Conservation (phyloP, 2,888 invertebrate genomes). For the Laothoe populi region DNA sequence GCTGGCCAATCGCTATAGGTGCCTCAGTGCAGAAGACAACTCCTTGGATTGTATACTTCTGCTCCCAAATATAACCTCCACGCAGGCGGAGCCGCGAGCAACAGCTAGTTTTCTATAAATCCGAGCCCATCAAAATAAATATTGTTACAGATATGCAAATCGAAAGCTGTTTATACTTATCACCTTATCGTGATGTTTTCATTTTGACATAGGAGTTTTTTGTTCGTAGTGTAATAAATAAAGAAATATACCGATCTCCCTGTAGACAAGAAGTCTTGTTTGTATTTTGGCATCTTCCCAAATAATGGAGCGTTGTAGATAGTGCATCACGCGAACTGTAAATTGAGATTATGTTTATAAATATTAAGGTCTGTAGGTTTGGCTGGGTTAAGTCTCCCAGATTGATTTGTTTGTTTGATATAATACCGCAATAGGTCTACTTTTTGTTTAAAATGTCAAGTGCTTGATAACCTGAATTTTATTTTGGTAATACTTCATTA, state of each 20-base stretch:
- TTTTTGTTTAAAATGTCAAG: too few relatives aligned
- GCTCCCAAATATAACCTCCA: too few relatives aligned
- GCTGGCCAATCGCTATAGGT: too few relatives aligned
- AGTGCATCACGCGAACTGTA: slow-evolving; percentile 54
- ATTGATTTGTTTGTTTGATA: too few relatives aligned
- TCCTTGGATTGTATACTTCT: too few relatives aligned
- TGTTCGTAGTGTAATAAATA: neutral
- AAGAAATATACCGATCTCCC: slow-evolving; percentile 54
- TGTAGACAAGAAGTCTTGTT: slow-evolving; percentile 52
- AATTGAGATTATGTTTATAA: slow-evolving; percentile 27
- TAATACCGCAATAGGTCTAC: too few relatives aligned
- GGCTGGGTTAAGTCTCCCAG: neutral
- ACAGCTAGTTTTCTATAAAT: neutral
- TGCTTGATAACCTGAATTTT: too few relatives aligned
- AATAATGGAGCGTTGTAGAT: slow-evolving; percentile 49
- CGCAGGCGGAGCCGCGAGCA: too few relatives aligned
- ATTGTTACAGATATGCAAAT: neutral
- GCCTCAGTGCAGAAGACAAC: too few relatives aligned
- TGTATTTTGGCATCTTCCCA: slow-evolving; percentile 63
- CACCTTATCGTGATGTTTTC: neutral
- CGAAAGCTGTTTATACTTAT: neutral
- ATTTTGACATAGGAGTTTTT: neutral
- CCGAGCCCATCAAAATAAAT: neutral
- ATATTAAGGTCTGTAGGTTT: neutral
- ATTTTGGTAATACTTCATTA: neutral